Evolutionary conservation across 2,888 invertebrate species (phyloP), one percentile per base, ranked within the genome.

Genomic region (Branchinecta sandiegonensis): DNA sequence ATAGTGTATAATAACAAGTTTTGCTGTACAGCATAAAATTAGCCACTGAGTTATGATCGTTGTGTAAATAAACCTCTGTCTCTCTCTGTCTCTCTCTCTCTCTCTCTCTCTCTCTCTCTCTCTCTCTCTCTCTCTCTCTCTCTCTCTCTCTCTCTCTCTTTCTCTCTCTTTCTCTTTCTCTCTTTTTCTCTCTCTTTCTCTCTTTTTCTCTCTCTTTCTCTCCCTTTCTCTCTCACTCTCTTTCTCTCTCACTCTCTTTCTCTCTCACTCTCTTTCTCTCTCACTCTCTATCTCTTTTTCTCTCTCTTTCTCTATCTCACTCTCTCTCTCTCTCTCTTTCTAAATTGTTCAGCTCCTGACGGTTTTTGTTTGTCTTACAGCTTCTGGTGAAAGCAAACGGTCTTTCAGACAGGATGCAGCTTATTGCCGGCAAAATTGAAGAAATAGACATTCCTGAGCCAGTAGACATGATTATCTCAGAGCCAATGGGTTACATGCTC

Each of bases 401-500:
- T 77, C 82, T 95, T 67, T 85, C 86, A 71, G 90, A 90, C 75
- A 87, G 88, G 75, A 91, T 99, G 71, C 83, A 87, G 71, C 95
- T 99, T 7, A 87, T 99, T 74, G 89, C 96, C 11, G 97, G 96
- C 3, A 99, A 99, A 83, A 94, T 99, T 71, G 99, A 99, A 79
- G 99, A 99, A 81, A 91, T 99, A 65, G 90, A 90, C 73, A 80
- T 99, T 71, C 94, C 96, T 1, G 96, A 97, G 78, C 85, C 83
- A 75, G 96, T 99, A 23, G 97, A 99, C 80, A 87, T 95, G 65
- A 96, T 99, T 74, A 92, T 99, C 73, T 96, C 95, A 2, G 99
- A 99, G 80, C 97, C 97, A 0, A 99, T 99, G 97, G 97, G 97
- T n/a, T 99, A 99, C 78, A 97, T 99, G 97, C 81, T 99, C 69